A percentile compares a stretch with the other conserved stretches of the same genome.
These are phyloP conservation scores for Heliconius cydno DNA, from an alignment of 2,888 invertebrate genomes.

Conservation along the genomic window DNA sequence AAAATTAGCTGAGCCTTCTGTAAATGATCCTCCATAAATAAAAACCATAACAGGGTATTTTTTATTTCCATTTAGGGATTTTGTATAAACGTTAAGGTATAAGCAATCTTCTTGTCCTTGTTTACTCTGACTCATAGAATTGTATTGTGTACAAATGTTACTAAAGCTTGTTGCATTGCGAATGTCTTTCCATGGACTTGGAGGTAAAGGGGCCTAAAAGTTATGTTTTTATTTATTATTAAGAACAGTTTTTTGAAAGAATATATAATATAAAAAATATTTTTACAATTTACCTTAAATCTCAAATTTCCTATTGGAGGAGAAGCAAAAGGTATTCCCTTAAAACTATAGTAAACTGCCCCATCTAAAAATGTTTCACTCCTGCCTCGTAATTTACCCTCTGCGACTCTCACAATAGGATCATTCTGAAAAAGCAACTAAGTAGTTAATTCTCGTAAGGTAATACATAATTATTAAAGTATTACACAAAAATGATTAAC, in stretches of 20 bases:
- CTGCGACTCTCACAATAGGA: conserved; percentile 57
- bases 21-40: conserved; percentile 72
- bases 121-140: conserved; percentile 55
- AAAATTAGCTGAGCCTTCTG: conserved; percentile 64
- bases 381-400: conserved; percentile 63
- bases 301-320: conserved; percentile 76
- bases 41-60: conserved; percentile 73
- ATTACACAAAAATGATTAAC: not conserved
- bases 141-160: conserved; percentile 65
- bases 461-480: not conserved
- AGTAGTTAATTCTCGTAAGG: not conserved
- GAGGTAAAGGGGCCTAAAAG: conserved; percentile 66
- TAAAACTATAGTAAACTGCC: conserved; percentile 59
- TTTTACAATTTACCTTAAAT: conserved; percentile 71
- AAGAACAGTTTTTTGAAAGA: not conserved
- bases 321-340: conserved; percentile 79
- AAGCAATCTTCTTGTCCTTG: conserved; percentile 69
- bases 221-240: not conserved
- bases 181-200: conserved; percentile 61
- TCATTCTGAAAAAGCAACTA: conserved; percentile 77
- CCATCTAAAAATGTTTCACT: conserved; percentile 58
- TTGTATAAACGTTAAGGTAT: conserved; percentile 67
- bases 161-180: conserved; percentile 66
- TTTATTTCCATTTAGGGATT: conserved; percentile 50
- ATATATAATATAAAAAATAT: conserved; percentile 7